Evolutionary conservation across 2,888 invertebrate genomes (phyloP).

Genomic region (Strigamia transsilvanica): DNA sequence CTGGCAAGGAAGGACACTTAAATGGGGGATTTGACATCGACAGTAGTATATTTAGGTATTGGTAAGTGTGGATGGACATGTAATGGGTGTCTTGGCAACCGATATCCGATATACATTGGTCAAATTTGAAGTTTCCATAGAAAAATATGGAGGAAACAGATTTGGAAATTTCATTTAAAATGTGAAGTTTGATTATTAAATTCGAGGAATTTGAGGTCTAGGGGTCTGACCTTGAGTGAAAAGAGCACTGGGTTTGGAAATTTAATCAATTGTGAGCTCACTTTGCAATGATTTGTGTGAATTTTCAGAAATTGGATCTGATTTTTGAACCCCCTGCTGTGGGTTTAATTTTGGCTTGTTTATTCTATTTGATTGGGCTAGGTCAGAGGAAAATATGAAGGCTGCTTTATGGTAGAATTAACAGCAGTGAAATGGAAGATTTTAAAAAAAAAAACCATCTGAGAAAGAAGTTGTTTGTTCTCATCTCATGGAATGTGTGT

Average conservation of each 20-base stretch:
- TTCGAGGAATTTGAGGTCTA: too few species aligned
- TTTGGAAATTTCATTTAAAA: background rate
- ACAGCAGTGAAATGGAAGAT: background rate
- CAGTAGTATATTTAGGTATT: background rate
- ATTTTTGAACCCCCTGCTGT: too few species aligned
- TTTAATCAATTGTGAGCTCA: too few species aligned
- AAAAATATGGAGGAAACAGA: background rate
- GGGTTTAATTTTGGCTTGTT: too few species aligned
- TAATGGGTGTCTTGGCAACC: background rate
- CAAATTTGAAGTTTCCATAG: background rate
- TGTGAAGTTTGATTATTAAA: background rate
- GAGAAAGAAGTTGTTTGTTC: constrained; percentile 15
- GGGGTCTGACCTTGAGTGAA: too few species aligned
- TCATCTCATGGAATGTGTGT: background rate
- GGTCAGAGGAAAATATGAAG: too few species aligned
- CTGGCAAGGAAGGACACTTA: background rate
- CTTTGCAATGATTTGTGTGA: too few species aligned
- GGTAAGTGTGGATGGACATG: background rate
- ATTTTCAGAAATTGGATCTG: too few species aligned
- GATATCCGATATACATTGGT: background rate
- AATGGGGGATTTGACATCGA: background rate
- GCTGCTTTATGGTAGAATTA: background rate
- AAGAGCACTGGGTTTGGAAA: too few species aligned
- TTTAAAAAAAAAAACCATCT: background rate
- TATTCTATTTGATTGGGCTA: too few species aligned